These are phyloP conservation scores for Nemotelus nigrinus DNA, from an alignment of 2,888 invertebrate species.

Conservation along the genomic window DNA sequence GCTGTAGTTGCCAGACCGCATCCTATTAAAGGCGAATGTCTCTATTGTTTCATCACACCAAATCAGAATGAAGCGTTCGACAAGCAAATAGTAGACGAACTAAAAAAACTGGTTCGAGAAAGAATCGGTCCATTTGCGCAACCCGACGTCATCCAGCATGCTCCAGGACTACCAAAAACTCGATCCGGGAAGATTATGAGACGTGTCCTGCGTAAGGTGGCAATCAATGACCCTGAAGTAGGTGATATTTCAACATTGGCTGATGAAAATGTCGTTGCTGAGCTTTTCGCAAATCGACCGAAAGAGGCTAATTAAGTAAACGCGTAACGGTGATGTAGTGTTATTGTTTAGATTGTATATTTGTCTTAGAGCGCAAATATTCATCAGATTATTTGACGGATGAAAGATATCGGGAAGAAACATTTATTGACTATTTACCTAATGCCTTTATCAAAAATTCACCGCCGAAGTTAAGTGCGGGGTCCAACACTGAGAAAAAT, in stretches of 20 bases:
- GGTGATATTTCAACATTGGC: slow-evolving; percentile 96
- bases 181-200: slow-evolving; percentile 99
- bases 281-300: slow-evolving; percentile 80
- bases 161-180: slow-evolving; percentile 94
- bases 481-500: too few relatives aligned
- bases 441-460: too few relatives aligned
- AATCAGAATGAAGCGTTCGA: slow-evolving; percentile 79
- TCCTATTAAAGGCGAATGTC: slow-evolving; percentile 93
- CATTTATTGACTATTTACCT: too few relatives aligned
- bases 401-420: too few relatives aligned
- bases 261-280: slow-evolving; percentile 87
- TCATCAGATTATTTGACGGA: too few relatives aligned
- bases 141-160: slow-evolving; percentile 93
- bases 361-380: neutral
- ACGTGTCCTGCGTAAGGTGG: slow-evolving; percentile 91
- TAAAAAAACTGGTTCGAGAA: slow-evolving; percentile 83
- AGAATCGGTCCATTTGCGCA: slow-evolving; percentile 96
- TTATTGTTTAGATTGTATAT: neutral
- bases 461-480: too few relatives aligned
- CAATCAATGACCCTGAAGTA: slow-evolving; percentile 85
- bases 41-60: slow-evolving; percentile 97
- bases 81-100: slow-evolving; percentile 74
- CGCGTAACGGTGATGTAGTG: neutral
- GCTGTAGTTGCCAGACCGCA: slow-evolving; percentile 97
- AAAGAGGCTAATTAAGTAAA: slow-evolving; percentile 52